Base-by-base conservation (phyloP, 2,797 vertebrate species). In the Pantherophis alleghaniensis region DNA sequence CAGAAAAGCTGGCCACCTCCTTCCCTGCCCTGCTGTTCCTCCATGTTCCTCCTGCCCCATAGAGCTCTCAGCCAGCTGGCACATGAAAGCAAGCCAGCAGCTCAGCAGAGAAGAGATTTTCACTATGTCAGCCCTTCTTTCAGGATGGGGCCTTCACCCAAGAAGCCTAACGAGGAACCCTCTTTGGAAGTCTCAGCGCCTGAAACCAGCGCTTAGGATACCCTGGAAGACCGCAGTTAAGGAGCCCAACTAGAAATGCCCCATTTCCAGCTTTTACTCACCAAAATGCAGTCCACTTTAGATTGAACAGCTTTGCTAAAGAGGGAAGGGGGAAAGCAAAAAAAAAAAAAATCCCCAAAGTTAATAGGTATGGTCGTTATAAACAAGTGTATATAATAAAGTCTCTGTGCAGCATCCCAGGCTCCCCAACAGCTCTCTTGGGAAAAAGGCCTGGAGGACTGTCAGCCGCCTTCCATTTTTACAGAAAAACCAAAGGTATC, bases 221-320 rank as follows among this genome's bases (percentile, higher is more conserved):
- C 9, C 20, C 74, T 42, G 74, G 1, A 42, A 42, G 9, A 42
- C 37, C 3, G 7, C 22, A 5, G 74, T 20, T 42, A 79, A 42
- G 37, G 9, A 11, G 74, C 74, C 37, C 74, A 42, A 11, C 9
- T 47, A 12, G 37, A 83, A 83, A 22, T 2, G 53, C 55, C 13
- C 47, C 91, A 24, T 92, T 90, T 53, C 89, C 93, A 90, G 79
- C 42, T 95, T 95, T 95, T 97, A 99, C 99, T 99, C 97, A 99
- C 99, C 99, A 99, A 98, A 98, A 99, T 99, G 98, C 98, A 99
- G 98, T 99, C 99, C 98, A 99, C 99, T 98, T 99, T 99, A 96
- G 98, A 99, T 97, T 99, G 99, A 98, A 99, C 99, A 96, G 99
- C 99, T 99, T 99, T 99, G 98, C 99, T 99, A 98, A 86, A 98